phyloP scores from a whole-genome alignment of 2,888 invertebrate species.

The Melanostoma mellinum region DNA sequence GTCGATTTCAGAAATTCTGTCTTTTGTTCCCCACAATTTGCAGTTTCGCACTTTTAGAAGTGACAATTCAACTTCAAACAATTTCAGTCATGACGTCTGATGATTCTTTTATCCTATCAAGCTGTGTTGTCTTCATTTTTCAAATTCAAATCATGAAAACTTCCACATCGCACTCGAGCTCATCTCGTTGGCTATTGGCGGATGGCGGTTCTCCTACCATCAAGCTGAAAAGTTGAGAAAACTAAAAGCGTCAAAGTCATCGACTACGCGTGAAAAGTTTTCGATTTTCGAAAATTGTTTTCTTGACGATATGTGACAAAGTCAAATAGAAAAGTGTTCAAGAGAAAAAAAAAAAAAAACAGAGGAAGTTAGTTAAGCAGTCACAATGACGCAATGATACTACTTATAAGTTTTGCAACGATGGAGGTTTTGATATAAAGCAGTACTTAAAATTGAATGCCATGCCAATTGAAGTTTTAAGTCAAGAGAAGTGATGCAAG shows the following conservation, averaged over 20 bases:
- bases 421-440: constrained; percentile 16
- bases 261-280: background rate
- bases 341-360: background rate
- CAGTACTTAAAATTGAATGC: constrained; percentile 35
- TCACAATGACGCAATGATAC: constrained; percentile 32
- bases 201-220: background rate
- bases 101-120: constrained; percentile 43
- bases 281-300: constrained; percentile 22
- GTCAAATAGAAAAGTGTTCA: constrained; percentile 7
- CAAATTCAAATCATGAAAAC: constrained; percentile 50
- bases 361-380: constrained; percentile 20
- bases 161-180: constrained; percentile 20
- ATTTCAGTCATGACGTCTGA: constrained; percentile 50
- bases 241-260: constrained; percentile 1
- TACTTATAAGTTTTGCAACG: constrained; percentile 28
- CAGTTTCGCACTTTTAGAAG: constrained; percentile 58
- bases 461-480: constrained; percentile 53
- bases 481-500: background rate
- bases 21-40: constrained; percentile 52
- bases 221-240: constrained; percentile 13
- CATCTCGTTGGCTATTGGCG: constrained; percentile 8
- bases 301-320: constrained; percentile 29
- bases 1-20: constrained; percentile 61
- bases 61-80: constrained; percentile 71
- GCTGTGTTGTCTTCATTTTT: constrained; percentile 48